These are phyloP conservation scores for Ametastegia equiseti DNA, from an alignment of 2,888 invertebrate species.

Conservation along the genomic window DNA sequence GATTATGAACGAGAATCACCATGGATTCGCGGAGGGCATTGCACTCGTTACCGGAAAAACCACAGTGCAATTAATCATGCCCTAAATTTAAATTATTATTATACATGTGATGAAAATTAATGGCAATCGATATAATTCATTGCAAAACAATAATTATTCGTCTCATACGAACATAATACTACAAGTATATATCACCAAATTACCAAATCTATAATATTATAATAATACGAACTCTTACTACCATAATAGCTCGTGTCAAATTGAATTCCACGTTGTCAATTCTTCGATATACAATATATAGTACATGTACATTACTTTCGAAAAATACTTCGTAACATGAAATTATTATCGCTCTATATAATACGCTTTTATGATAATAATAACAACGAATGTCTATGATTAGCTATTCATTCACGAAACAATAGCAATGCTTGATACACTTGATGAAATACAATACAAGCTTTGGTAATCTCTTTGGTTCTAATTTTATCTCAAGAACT, in stretches of 20 bases:
- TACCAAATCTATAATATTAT: not conserved
- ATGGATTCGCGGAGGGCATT: conserved; percentile 47
- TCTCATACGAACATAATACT: conserved; percentile 49
- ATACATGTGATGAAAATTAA: conserved; percentile 13
- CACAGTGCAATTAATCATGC: conserved; percentile 35
- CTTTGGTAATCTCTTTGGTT: not conserved
- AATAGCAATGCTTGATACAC: not conserved
- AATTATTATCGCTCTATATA: conserved; percentile 28
- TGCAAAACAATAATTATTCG: conserved; percentile 55
- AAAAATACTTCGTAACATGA: conserved; percentile 16
- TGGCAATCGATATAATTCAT: conserved; percentile 44
- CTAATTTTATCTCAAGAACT: not conserved
- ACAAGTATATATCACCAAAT: not conserved
- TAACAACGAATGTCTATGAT: not conserved
- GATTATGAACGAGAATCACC: conserved; percentile 68
- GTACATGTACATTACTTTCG: conserved; percentile 9
- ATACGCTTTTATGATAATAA: not conserved
- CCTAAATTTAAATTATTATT: conserved; percentile 22
- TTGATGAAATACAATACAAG: conserved; percentile 24
- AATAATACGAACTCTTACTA: not conserved
- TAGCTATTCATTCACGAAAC: not conserved
- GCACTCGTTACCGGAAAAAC: not conserved
- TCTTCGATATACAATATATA: not conserved
- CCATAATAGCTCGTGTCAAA: not conserved
- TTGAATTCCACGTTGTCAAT: conserved; percentile 1